Percentiles rank a stretch among this genome's conserved stretches.
Conservation (phyloP, 2,888 invertebrate species). For the Andrena praecox region DNA sequence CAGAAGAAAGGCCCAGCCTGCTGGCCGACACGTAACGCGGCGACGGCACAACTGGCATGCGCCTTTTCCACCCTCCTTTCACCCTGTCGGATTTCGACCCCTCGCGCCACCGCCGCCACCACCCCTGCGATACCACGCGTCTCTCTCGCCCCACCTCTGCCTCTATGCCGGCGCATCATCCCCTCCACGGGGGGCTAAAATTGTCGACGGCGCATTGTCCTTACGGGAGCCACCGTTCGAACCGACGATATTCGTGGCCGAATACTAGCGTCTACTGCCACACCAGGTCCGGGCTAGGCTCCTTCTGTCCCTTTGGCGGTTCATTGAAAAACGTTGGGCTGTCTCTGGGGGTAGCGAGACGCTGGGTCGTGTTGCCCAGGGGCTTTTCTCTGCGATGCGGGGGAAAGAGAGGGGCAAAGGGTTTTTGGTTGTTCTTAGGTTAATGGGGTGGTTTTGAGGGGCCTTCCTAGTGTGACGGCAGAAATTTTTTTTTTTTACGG, state of each 20-base stretch:
- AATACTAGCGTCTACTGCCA: too few relatives aligned
- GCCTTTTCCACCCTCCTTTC: constrained; percentile 70
- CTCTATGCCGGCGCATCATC: constrained; percentile 10
- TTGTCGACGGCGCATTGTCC: constrained; percentile 65
- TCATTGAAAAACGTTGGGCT: too few relatives aligned
- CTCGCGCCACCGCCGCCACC: constrained; percentile 9
- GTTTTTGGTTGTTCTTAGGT: too few relatives aligned
- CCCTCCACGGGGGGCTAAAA: constrained; percentile 41
- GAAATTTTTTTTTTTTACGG: too few relatives aligned
- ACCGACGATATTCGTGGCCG: background rate
- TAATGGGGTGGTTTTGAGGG: too few relatives aligned
- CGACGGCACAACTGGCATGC: constrained; percentile 81
- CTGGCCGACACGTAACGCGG: constrained; percentile 78
- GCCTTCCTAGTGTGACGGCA: too few relatives aligned
- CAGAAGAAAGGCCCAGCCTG: constrained; percentile 34
- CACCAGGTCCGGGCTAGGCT: too few relatives aligned
- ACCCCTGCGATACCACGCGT: constrained; percentile 24
- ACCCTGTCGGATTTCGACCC: constrained; percentile 52
- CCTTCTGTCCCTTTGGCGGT: too few relatives aligned
- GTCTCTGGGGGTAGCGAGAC: too few relatives aligned
- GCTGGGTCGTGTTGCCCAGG: too few relatives aligned
- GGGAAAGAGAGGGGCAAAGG: too few relatives aligned
- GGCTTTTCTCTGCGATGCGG: too few relatives aligned
- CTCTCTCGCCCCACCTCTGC: constrained; percentile 26
- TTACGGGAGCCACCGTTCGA: constrained; percentile 35